Base-by-base conservation (phyloP, 1,140 invertebrate species). In the Neuroterus valhalla region DNA sequence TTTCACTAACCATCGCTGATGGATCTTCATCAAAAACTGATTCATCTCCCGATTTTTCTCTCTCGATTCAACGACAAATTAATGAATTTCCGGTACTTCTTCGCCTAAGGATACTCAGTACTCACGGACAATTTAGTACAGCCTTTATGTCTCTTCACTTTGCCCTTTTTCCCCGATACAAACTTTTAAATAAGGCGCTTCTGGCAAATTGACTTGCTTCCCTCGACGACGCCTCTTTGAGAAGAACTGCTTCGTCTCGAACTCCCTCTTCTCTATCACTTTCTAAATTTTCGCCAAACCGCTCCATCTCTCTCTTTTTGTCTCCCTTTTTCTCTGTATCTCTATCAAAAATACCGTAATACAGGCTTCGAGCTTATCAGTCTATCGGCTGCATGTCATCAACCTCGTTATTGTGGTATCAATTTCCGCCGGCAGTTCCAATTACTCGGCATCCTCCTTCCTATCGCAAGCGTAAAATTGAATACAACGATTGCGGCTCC, bases 141-240 rank as follows among this genome's bases (percentile, higher is more conserved):
- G 75, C 74, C 68, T 62, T 70, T 82, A 80, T 72, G 70, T 82
- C 80, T 70, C 77, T 83, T 78, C 78, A 72, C 74, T 78, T 74
- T 67, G 68, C 75, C 78, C 45, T 71, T 78, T 79, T 75, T 72
- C 68, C 74, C 71, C 84, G 84, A 88, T 88, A 88, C 86, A 88
- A 87, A 88, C 82, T 88, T 89, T 89, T 87, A 86, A 89, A 86
- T 86, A 87, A 86, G 85, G 84, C 81, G 82, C 82, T 87, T 84
- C 84, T 83, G 79, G 80, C 85, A 82, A 85, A 88, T 87, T 81
- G 84, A 84, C 85, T 85, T 86, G 78, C 82, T 83, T 86, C 79
- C 78, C 76, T 71, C 72, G 55, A 81, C 76, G 80, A 79, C 70
- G 78, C 77, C 72, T 78, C 78, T 87, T 85, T 83, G 77, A 84